Base-by-base conservation (phyloP, 2,113 vertebrate genomes). In the Leucoraja erinaceus region DNA sequence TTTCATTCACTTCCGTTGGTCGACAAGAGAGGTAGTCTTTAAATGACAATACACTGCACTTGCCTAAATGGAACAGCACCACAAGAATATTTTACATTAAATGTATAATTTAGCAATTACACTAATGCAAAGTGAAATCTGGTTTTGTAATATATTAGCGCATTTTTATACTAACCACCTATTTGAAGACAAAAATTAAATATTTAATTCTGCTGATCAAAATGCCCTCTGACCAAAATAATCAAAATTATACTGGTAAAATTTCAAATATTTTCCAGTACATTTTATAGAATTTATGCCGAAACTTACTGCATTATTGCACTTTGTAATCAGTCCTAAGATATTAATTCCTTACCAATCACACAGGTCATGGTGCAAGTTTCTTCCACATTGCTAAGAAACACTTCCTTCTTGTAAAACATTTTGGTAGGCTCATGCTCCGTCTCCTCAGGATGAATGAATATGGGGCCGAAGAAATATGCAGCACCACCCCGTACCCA, bases 351-450 rank as follows among this genome's bases (percentile, higher is more conserved):
- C 94, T n/a, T 96, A 99, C 99, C 98, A 93, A 98, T 96, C 95
- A 99, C 97, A 94, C 98, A 99, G 86, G 97, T 98, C 98, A 99
- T 99, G 0, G 98, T 98, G 93, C 98, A 99, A 66, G 98, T 96
- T 95, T 99, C 99, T 94, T 99, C 99, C 93, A 99, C 94, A 95
- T 99, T 99, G 95, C 98, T 99, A 47, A 99, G 96, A 96, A 99
- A 99, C 93, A 99, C 98, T 96, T 99, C 99, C 94, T 99, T 99
- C 95, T 99, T 99, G 95, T 99, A 99, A 95, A 99, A 99, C 99
- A 99, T 99, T 96, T 99, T 99, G 63, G 99, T 99, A 93, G 99
- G 99, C 88, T 99, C 99, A 74, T 99, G 99, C 93, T 99, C 98
- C 0, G 99, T 99, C 95, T 99, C 99, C 94, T 99, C 99, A 61